Evolutionary conservation across 2,888 invertebrate genomes (phyloP).

Genomic region (Tetrapedia diversipes): DNA sequence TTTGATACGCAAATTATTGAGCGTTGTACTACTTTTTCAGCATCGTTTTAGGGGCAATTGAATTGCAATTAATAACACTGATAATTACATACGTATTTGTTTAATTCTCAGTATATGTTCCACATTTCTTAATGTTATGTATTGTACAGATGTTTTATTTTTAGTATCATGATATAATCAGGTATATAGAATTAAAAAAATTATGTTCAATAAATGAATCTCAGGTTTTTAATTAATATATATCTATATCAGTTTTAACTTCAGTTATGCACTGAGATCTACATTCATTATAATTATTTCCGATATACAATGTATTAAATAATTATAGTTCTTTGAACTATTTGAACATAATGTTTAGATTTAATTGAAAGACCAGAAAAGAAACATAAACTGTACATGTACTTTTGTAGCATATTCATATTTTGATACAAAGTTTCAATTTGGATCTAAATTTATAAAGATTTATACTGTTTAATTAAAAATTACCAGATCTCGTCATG

Average conservation of each 20-base stretch:
- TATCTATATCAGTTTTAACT: conserved; percentile 62
- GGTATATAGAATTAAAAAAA: conserved; percentile 51
- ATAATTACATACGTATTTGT: conserved; percentile 45
- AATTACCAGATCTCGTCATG: conserved; percentile 20
- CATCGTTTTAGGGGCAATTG: conserved; percentile 52
- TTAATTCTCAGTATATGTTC: conserved; percentile 54
- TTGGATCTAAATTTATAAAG: conserved; percentile 40
- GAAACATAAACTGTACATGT: conserved; percentile 47
- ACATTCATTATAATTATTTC: conserved; percentile 44
- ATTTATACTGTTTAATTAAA: conserved; percentile 36
- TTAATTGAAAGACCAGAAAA: conserved; percentile 19
- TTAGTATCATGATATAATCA: conserved; percentile 54
- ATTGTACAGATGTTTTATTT: conserved; percentile 66
- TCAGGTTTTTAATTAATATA: conserved; percentile 64
- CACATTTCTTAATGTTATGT: conserved; percentile 57
- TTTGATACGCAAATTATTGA: conserved; percentile 51
- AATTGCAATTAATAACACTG: conserved; percentile 41
- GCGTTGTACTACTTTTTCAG: conserved; percentile 44
- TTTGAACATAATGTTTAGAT: conserved; percentile 12
- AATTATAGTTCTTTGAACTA: conserved; percentile 40
- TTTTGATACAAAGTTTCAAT: conserved; percentile 49
- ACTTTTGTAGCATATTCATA: conserved; percentile 47
- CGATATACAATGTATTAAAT: conserved; percentile 27
- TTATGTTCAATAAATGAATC: conserved; percentile 61
- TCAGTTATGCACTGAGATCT: conserved; percentile 44